Base-by-base conservation (phyloP, 2,888 invertebrate species). In the Merodon equestris region DNA sequence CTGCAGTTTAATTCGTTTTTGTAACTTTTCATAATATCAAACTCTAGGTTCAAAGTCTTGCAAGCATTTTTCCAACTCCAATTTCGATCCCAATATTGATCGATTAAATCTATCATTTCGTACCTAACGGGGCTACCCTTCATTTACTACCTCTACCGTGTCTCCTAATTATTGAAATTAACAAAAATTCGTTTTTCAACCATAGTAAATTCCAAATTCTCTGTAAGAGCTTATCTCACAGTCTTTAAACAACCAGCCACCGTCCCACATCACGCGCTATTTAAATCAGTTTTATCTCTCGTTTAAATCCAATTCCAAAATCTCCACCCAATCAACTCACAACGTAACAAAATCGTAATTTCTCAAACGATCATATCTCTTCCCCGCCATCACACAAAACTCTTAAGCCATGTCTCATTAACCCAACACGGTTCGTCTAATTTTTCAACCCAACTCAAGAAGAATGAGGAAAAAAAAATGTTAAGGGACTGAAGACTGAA, bases 201-300 rank as follows among this genome's bases (percentile, higher is more conserved):
- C 27, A 2, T 4, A 27, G 7, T 7, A 27, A 27, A 27, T 7
- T 27, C 27, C 7, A 27, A 27, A 4, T 27, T 7, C 27, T 7
- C 27, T 27, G 2, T 7, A 27, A 2, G 2, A 27, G 7, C 7
- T 27, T 7, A 27, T 27, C 27, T 27, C 27, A 27, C 27, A 27
- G 27, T 27, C 27, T 4, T 27, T 27, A 4, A 27, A 2, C 27
- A 40, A 3, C 15, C 51, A 63, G 42, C 45, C 64, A 58, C 45
- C 68, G 79, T 58, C 74, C 74, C 42, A 74, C 45, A 74, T 70
- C 60, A 68, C 34, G 18, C 53, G 54, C 58, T 18, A 79, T 54
- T 64, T 79, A 64, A 70, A 74, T 79, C 68, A 79, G 58, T 74
- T 79, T 36, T 73, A 61, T 48, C 68, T 58, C 48, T 4, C 68